Base-by-base conservation (phyloP, 2,113 vertebrate genomes). In the Paramormyrops kingsleyae region DNA sequence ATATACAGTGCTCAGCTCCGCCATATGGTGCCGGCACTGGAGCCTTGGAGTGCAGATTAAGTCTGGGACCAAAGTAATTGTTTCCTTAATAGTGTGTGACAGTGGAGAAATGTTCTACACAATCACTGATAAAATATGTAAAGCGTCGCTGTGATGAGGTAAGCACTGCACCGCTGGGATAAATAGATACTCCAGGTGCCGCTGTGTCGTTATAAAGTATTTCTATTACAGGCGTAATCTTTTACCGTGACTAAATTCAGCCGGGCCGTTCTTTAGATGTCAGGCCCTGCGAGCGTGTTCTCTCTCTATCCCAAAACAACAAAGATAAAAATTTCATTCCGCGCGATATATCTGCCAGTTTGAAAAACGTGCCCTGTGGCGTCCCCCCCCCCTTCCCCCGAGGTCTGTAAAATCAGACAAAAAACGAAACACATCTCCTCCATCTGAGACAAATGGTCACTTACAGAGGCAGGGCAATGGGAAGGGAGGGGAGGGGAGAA, bases 61-160 rank as follows among this genome's bases (percentile, higher is more conserved):
- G 52, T 93, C 90, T 49, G 19, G 90, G 91, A 88, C 24, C 87
- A 92, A 94, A 95, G 92, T 88, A 93, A 95, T 93, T 94, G 94
- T 93, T 95, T 93, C 92, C 90, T 91, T 92, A 93, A 93, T 91
- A 93, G 92, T 92, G 47, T 87, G 89, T 89, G 96, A 95, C 94
- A 95, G 94, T 89, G 91, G 93, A 91, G 91, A 92, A 93, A 92
- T 90, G 87, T 92, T 92, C 88, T 0, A 91, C 83, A 91, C 90
- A 91, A 91, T 90, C 88, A 46, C n/a, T 31, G 90, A 90, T 90
- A 93, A 92, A 53, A 92, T 91, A 90, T 88, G 83, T 53, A 87
- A 62, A 89, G 85, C 88, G 83, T 15, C 9, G 56, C 50, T 44
- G 62, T 90, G 47, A 92, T 59, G 90, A 93, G 92, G 89, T 89